These are phyloP conservation scores for Drosophila affinis DNA, from an alignment of 2,888 invertebrate genomes.

Conservation along the genomic window DNA sequence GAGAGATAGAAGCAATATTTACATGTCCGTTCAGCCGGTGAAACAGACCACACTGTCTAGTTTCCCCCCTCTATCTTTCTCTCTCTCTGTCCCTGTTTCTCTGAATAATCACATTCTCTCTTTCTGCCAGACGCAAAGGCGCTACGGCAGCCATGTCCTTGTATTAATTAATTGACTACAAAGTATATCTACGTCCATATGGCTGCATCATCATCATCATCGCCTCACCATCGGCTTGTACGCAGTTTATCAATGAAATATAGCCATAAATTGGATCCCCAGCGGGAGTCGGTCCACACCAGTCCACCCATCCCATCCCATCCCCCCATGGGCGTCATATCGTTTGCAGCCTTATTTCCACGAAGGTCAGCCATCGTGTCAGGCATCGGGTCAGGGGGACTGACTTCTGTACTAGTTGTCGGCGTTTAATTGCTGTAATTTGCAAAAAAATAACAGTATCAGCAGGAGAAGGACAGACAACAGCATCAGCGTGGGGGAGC, in stretches of 20 bases:
- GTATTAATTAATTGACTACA: slow-evolving; percentile 53
- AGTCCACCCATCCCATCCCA: slow-evolving; percentile 9
- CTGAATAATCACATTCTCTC: background rate
- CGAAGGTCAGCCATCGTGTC: slow-evolving; percentile 65
- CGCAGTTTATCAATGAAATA: slow-evolving; percentile 71
- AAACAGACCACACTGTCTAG: background rate
- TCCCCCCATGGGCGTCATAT: slow-evolving; percentile 32
- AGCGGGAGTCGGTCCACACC: slow-evolving; percentile 21
- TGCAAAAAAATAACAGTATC: slow-evolving; percentile 38
- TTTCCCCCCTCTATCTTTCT: background rate
- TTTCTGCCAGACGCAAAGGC: slow-evolving; percentile 11
- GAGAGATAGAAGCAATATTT: slow-evolving; percentile 26
- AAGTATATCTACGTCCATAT: slow-evolving; percentile 38
- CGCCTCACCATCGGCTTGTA: slow-evolving; percentile 33
- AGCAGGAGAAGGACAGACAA: slow-evolving; percentile 16
- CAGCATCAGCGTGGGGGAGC: slow-evolving; percentile 1
- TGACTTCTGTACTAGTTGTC: slow-evolving; percentile 40
- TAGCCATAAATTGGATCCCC: slow-evolving; percentile 48
- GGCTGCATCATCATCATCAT: slow-evolving; percentile 23
- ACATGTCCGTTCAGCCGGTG: slow-evolving; percentile 12
- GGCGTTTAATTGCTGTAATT: slow-evolving; percentile 71
- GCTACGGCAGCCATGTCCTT: slow-evolving; percentile 54
- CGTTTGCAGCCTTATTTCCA: slow-evolving; percentile 49
- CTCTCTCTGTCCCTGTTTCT: background rate
- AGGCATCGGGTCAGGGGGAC: slow-evolving; percentile 22